Evolutionary conservation across 1,140 invertebrate species (phyloP).

Genomic region (Aphelinus certus): DNA sequence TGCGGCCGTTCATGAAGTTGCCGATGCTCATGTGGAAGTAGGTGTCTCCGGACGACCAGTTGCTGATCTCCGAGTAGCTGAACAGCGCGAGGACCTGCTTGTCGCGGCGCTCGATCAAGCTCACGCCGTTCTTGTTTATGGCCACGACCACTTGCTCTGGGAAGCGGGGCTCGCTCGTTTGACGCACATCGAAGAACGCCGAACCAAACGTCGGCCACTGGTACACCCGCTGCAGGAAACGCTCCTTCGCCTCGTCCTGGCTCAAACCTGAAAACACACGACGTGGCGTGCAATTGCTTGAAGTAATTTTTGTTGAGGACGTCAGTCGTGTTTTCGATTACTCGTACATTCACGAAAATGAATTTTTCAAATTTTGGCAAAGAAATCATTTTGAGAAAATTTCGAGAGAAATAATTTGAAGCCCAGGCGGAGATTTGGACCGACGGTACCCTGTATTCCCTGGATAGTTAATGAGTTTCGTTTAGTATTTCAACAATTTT

Average conservation of each 20-base stretch:
- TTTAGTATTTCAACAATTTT: no score
- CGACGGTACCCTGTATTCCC: no score
- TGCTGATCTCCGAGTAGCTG: conserved; percentile 87
- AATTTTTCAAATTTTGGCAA: no score
- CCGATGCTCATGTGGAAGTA: conserved; percentile 96
- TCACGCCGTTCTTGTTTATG: conserved; percentile 17
- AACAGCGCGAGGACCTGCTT: conserved; percentile 76
- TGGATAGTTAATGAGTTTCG: no score
- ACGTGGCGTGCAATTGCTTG: no score
- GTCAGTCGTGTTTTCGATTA: no score
- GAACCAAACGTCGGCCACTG: conserved; percentile 92
- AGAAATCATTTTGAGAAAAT: no score
- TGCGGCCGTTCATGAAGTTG: conserved; percentile 84
- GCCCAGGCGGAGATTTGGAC: no score
- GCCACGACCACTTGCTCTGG: conserved; percentile 78
- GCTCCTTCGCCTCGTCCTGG: conserved; percentile 81
- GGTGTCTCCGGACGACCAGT: conserved; percentile 93
- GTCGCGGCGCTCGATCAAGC: background rate
- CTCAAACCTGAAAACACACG: conserved; percentile 61
- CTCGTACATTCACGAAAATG: no score
- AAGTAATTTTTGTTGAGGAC: no score
- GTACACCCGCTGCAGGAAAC: conserved; percentile 84
- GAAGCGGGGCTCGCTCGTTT: conserved; percentile 83
- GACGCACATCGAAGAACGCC: conserved; percentile 95
- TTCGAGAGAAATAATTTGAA: no score